Evolutionary conservation across 2,888 invertebrate species (phyloP).

Genomic region (Heterodera filipjevi): DNA sequence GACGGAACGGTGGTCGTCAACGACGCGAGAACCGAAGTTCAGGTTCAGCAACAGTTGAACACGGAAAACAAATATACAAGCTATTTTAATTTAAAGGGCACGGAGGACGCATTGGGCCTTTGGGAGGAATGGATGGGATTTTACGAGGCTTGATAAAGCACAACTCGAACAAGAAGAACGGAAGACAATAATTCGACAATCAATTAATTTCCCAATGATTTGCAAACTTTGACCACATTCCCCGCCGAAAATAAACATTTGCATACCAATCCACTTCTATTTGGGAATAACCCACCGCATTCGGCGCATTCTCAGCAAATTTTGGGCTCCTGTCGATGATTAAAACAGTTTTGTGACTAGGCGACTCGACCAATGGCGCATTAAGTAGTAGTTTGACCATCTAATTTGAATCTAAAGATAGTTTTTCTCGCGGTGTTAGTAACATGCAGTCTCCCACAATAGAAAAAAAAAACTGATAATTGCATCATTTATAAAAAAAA

Average conservation of each 20-base stretch:
- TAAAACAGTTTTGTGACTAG: slow-evolving; percentile 83
- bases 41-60: slow-evolving; percentile 33
- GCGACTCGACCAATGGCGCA: slow-evolving; percentile 32
- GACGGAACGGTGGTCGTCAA: slow-evolving; percentile 67
- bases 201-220: background rate
- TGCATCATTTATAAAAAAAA: too few species aligned
- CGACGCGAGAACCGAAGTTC: slow-evolving; percentile 68
- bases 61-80: background rate
- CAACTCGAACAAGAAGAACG: background rate
- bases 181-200: background rate
- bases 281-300: slow-evolving; percentile 31
- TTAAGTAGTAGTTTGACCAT: slow-evolving; percentile 23
- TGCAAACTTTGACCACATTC: background rate
- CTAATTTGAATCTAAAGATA: background rate
- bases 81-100: slow-evolving; percentile 38
- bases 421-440: too few species aligned
- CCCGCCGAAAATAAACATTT: background rate
- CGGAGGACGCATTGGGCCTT: slow-evolving; percentile 41
- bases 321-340: slow-evolving; percentile 91
- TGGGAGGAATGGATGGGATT: slow-evolving; percentile 48
- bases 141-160: slow-evolving; percentile 33
- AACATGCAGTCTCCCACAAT: too few species aligned
- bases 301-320: slow-evolving; percentile 76
- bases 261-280: background rate
- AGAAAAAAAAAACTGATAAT: too few species aligned